These are phyloP conservation scores for Neopelma chrysocephalum DNA, from an alignment of 2,797 vertebrate species.

Conservation along the genomic window DNA sequence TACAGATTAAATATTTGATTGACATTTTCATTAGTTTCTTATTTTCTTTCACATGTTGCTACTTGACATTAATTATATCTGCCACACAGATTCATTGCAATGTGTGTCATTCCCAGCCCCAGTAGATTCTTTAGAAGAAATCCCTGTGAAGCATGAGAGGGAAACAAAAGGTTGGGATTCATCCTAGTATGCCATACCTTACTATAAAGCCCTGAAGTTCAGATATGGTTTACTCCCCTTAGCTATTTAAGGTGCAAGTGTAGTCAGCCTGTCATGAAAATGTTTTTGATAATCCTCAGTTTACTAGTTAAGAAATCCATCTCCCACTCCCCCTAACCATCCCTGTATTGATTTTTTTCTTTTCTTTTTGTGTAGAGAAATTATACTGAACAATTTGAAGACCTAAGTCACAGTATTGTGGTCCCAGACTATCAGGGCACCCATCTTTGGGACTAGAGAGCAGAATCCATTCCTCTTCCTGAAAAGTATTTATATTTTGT, in stretches of 20 bases:
- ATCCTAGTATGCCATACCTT: neutral
- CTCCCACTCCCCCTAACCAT: neutral
- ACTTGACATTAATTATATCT: neutral
- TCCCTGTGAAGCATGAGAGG: neutral
- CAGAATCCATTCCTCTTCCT: neutral
- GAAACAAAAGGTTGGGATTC: neutral
- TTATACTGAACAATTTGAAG: neutral
- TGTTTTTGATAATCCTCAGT: neutral
- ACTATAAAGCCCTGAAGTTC: neutral
- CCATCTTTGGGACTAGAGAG: neutral
- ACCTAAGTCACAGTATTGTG: neutral
- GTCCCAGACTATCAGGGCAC: neutral
- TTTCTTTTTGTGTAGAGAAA: neutral
- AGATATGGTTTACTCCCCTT: neutral
- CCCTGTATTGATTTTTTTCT: neutral
- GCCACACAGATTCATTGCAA: neutral
- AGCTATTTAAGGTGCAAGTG: neutral
- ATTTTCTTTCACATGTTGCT: neutral
- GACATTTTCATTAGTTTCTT: neutral
- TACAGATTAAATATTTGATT: neutral
- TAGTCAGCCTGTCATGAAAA: neutral
- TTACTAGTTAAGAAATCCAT: neutral
- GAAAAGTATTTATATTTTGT: neutral
- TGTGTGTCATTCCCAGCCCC: fast-evolving
- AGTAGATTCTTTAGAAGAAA: neutral